A percentile compares a stretch with the other conserved stretches of the same genome.
phyloP scores from a whole-genome alignment of 2,113 vertebrate genomes.

The Tetrao urogallus region DNA sequence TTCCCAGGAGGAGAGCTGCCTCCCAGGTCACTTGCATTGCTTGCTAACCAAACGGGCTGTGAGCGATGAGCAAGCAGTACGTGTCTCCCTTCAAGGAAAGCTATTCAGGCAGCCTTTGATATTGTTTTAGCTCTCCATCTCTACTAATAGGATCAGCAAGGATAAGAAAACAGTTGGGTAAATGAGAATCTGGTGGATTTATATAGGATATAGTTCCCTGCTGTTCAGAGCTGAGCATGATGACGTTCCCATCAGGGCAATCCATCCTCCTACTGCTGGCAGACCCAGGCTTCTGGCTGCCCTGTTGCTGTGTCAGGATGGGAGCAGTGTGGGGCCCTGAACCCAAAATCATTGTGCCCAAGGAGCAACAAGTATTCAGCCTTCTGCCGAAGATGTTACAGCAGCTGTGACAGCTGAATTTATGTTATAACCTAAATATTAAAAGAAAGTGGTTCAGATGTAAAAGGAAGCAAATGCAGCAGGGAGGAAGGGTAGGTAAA shows the following conservation, averaged over 20 bases:
- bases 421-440: slow-evolving; percentile 40
- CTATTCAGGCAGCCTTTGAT: not conserved
- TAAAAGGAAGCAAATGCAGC: slow-evolving; percentile 4
- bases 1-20: slow-evolving; percentile 20
- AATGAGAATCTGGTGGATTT: slow-evolving; percentile 24
- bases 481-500: not conserved
- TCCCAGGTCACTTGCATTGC: slow-evolving; percentile 46
- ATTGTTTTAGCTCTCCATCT: slow-evolving; percentile 25
- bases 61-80: slow-evolving; percentile 44
- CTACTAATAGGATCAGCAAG: not conserved
- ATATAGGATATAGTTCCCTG: not conserved
- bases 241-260: not conserved
- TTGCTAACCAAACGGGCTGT: slow-evolving; percentile 20
- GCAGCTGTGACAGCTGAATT: not conserved
- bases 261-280: not conserved
- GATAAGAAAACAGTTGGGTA: not conserved
- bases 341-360: not conserved
- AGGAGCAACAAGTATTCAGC: slow-evolving; percentile 19
- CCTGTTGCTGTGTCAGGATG: not conserved
- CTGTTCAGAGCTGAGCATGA: not conserved
- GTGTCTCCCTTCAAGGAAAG: slow-evolving; percentile 17
- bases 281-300: not conserved
- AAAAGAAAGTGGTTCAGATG: slow-evolving; percentile 8
- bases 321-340: not conserved
- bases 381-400: slow-evolving; percentile 1